phyloP scores from a whole-genome alignment of 2,113 vertebrate species.

The Miniopterus natalensis region DNA sequence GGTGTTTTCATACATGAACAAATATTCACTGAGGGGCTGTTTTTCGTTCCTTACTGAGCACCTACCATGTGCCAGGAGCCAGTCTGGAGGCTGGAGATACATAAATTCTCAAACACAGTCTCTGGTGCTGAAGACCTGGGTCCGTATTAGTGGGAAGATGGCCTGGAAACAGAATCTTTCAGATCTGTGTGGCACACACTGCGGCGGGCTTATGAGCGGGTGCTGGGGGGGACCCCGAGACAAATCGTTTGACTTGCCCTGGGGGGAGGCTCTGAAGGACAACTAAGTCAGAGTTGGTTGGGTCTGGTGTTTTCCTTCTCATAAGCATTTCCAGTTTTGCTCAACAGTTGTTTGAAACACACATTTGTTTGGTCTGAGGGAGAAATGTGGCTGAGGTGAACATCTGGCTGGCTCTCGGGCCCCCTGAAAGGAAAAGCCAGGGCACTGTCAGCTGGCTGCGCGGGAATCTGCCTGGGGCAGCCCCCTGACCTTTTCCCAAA shows the following conservation, averaged over 20 bases:
- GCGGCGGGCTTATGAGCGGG: not conserved
- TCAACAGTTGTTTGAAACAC: constrained; percentile 46
- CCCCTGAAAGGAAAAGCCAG: not conserved
- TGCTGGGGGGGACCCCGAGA: not conserved
- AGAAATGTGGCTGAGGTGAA: not conserved
- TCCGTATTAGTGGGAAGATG: not conserved
- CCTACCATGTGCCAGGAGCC: not conserved
- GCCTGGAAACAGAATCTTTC: not conserved
- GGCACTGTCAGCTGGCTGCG: not conserved
- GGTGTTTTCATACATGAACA: not conserved
- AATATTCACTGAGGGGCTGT: not conserved
- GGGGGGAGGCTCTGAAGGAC: not conserved
- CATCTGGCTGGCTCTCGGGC: not conserved
- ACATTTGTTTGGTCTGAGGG: constrained; percentile 48
- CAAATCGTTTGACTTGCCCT: not conserved
- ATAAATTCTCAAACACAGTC: not conserved
- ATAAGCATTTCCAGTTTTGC: constrained; percentile 44
- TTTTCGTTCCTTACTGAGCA: not conserved
- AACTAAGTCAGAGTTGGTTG: not conserved
- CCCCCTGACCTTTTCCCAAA: constrained; percentile 11
- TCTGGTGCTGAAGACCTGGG: not conserved
- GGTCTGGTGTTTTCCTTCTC: not conserved
- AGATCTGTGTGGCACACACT: fast-evolving
- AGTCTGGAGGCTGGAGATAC: not conserved
- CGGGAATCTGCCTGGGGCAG: not conserved